Evolutionary conservation across 2,797 vertebrate genomes (phyloP).

Genomic region (Pempheris klunzingeri): DNA sequence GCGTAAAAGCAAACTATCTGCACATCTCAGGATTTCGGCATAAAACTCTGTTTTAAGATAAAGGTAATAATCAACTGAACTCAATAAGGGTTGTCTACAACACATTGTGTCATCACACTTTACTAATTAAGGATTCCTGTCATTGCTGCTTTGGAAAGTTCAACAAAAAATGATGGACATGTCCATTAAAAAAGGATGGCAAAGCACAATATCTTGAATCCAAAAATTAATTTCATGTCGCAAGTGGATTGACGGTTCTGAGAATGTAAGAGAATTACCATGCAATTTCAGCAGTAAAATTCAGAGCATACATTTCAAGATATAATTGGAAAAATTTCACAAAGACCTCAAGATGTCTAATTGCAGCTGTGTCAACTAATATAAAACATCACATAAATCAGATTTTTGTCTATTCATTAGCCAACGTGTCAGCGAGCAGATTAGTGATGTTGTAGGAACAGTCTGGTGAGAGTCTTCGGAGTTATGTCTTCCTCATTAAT

Average conservation of each 20-base stretch:
- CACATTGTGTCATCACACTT: slow-evolving; percentile 49
- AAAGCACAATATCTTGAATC: slow-evolving; percentile 72
- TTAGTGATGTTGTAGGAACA: slow-evolving; percentile 63
- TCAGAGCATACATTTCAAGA: slow-evolving; percentile 53
- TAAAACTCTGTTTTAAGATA: slow-evolving; percentile 29
- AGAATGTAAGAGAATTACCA: slow-evolving; percentile 66
- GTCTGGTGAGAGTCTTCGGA: slow-evolving; percentile 50
- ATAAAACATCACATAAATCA: slow-evolving; percentile 73
- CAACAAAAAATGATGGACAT: slow-evolving; percentile 79
- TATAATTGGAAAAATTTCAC: slow-evolving; percentile 80
- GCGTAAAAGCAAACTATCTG: slow-evolving; percentile 21
- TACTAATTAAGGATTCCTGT: slow-evolving; percentile 74
- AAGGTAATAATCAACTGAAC: slow-evolving; percentile 43
- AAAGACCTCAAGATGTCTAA: slow-evolving; percentile 74
- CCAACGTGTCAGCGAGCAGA: slow-evolving; percentile 70
- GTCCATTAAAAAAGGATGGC: slow-evolving; percentile 77
- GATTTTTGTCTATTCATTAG: slow-evolving; percentile 69
- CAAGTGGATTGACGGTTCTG: slow-evolving; percentile 68
- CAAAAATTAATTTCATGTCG: slow-evolving; percentile 74
- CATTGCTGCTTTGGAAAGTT: slow-evolving; percentile 62
- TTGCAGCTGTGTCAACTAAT: slow-evolving; percentile 76
- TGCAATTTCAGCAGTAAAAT: slow-evolving; percentile 66
- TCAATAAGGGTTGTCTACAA: slow-evolving; percentile 31
- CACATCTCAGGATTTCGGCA: slow-evolving; percentile 8
- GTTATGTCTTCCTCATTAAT: slow-evolving; percentile 64